A percentile compares a stretch with the other conserved stretches of the same genome.
Evolutionary conservation across 2,113 vertebrate species (phyloP).

Genomic region (Crotalus horridus): DNA sequence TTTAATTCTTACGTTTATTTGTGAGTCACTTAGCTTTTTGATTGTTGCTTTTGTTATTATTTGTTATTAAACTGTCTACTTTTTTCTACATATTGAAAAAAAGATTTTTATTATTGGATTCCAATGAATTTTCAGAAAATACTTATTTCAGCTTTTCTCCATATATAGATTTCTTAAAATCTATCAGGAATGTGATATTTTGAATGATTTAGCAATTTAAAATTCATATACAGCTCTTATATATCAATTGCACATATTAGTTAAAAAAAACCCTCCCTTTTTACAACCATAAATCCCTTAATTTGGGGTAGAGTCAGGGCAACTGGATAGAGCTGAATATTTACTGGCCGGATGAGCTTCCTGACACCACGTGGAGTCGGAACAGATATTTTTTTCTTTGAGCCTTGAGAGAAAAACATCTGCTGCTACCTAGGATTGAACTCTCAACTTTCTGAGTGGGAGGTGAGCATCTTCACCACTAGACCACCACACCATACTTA

Average conservation of each 20-base stretch:
- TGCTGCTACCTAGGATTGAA: neutral
- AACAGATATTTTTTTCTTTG: neutral
- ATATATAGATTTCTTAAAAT: neutral
- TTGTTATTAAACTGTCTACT: neutral
- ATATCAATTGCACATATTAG: neutral
- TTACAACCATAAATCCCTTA: neutral
- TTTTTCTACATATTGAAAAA: conserved; percentile 1
- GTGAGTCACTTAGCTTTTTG: conserved; percentile 35
- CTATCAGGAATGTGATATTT: neutral
- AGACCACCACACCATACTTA: neutral
- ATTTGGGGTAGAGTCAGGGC: too few species aligned
- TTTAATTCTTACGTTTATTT: conserved; percentile 6
- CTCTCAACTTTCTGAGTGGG: neutral
- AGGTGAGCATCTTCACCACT: neutral
- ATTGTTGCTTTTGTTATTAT: conserved; percentile 33
- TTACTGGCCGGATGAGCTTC: neutral
- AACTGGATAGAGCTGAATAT: too few species aligned
- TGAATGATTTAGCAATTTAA: neutral
- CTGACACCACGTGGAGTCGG: neutral
- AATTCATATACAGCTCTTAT: neutral
- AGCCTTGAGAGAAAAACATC: neutral
- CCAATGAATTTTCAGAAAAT: neutral
- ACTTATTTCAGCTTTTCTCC: neutral
- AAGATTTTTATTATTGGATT: neutral
- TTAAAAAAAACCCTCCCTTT: neutral